A percentile compares a stretch with the other conserved stretches of the same genome.
These are phyloP conservation scores for Meriones psammophilus DNA, from an alignment of 2,797 vertebrate species.

Conservation along the genomic window DNA sequence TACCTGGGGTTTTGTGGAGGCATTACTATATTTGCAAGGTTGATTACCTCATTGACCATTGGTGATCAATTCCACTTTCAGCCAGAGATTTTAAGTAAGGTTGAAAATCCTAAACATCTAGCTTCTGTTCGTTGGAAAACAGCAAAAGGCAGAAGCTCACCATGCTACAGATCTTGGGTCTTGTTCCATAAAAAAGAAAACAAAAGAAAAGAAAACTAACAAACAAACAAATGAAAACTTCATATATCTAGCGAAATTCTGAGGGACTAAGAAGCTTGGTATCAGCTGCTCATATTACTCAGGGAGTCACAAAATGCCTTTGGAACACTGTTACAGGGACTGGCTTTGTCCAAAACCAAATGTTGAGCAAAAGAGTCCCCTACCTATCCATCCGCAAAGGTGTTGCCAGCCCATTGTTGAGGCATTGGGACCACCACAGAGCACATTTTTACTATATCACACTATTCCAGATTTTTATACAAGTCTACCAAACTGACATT, in stretches of 20 bases:
- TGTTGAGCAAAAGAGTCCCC: not conserved
- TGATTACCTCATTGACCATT: not conserved
- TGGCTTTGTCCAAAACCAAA: not conserved
- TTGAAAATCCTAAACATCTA: not conserved
- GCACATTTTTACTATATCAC: not conserved
- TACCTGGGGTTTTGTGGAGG: not conserved
- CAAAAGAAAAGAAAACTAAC: not conserved
- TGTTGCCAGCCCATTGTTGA: not conserved
- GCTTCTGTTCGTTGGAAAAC: not conserved
- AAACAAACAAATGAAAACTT: not conserved
- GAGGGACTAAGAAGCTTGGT: not conserved
- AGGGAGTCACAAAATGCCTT: not conserved
- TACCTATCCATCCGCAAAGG: not conserved
- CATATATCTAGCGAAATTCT: not conserved
- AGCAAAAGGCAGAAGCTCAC: not conserved
- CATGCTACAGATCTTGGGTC: not conserved
- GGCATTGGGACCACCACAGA: not conserved
- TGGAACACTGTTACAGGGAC: not conserved
- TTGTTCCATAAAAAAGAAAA: not conserved
- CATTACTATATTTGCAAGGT: no score
- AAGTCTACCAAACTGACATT: conserved; percentile 25
- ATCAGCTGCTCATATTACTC: not conserved
- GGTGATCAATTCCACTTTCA: not conserved
- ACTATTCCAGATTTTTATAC: not conserved
- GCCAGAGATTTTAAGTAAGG: no score